phyloP scores from a whole-genome alignment of 1,140 invertebrate genomes.

The Fopius arisanus region DNA sequence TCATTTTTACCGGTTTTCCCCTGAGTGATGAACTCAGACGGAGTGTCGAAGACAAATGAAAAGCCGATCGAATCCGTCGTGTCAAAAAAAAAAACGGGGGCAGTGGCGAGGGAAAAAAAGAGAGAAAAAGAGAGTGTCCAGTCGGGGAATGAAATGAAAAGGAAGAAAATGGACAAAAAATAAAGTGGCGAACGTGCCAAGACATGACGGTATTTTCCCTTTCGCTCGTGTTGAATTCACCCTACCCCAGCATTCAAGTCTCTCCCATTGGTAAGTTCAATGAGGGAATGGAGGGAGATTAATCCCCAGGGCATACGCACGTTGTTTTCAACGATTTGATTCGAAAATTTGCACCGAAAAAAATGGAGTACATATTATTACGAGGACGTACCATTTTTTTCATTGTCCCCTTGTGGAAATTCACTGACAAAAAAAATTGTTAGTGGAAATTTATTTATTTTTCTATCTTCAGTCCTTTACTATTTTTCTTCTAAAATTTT shows the following conservation, averaged over 20 bases:
- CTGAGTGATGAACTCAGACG: constrained; percentile 29
- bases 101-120: constrained; percentile 31
- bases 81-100: constrained; percentile 56
- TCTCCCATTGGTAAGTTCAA: constrained; percentile 25
- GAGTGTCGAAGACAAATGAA: constrained; percentile 58
- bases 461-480: too few relatives aligned
- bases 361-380: too few relatives aligned
- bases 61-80: constrained; percentile 54
- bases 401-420: too few relatives aligned
- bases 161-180: constrained; percentile 39
- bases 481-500: too few relatives aligned
- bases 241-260: constrained; percentile 26
- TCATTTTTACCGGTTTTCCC: constrained; percentile 36
- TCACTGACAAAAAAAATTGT: too few relatives aligned
- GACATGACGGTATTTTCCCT: constrained; percentile 55
- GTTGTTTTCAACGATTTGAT: not conserved
- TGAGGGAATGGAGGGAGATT: not conserved
- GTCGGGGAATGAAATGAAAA: constrained; percentile 9
- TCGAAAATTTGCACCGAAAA: not conserved
- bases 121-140: not conserved
- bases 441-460: too few relatives aligned
- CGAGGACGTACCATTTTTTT: too few relatives aligned
- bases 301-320: not conserved
- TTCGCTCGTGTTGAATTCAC: constrained; percentile 51
- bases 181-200: constrained; percentile 44